Percentiles rank a stretch among this genome's conserved stretches.
phyloP scores from a whole-genome alignment of 2,888 invertebrate genomes.

The Catocala sponsa region DNA sequence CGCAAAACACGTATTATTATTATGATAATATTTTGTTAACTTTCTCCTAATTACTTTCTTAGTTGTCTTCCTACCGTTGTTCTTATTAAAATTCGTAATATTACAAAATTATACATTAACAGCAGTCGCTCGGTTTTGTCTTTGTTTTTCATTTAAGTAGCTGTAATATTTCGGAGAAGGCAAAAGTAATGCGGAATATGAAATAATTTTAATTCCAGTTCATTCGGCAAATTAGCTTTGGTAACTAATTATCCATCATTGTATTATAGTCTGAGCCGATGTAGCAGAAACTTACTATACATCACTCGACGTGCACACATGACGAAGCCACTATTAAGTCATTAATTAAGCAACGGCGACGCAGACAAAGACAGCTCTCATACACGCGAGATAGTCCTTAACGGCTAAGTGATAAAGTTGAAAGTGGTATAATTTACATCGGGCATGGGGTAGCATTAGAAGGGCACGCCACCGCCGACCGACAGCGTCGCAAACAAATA shows the following conservation, averaged over 20 bases:
- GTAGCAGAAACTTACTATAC: slow-evolving; percentile 55
- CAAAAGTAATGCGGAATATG: slow-evolving; percentile 27
- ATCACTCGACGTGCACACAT: slow-evolving; percentile 62
- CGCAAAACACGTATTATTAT: slow-evolving; percentile 38
- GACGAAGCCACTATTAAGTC: slow-evolving; percentile 75
- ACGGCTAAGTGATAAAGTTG: slow-evolving; percentile 63
- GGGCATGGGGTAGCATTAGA: slow-evolving; percentile 72
- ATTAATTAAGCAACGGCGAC: slow-evolving; percentile 71
- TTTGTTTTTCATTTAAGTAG: slow-evolving; percentile 30
- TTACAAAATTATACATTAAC: slow-evolving; percentile 42
- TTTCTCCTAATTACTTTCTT: slow-evolving; percentile 44
- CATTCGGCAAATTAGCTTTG: slow-evolving; percentile 36
- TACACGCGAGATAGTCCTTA: slow-evolving; percentile 54
- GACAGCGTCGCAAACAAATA: slow-evolving; percentile 75
- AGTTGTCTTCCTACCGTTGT: slow-evolving; percentile 37
- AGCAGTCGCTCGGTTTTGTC: slow-evolving; percentile 31
- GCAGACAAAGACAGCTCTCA: slow-evolving; percentile 51
- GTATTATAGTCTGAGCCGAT: slow-evolving; percentile 46
- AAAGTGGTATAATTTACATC: slow-evolving; percentile 65
- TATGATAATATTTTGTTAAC: slow-evolving; percentile 44
- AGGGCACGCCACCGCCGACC: slow-evolving; percentile 61
- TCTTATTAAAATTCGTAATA: slow-evolving; percentile 45
- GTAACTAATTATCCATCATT: slow-evolving; percentile 50
- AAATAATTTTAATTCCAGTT: slow-evolving; percentile 35
- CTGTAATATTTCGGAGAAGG: slow-evolving; percentile 29